Base-by-base conservation (phyloP, 2,888 invertebrate species). In the Mythimna vitellina region DNA sequence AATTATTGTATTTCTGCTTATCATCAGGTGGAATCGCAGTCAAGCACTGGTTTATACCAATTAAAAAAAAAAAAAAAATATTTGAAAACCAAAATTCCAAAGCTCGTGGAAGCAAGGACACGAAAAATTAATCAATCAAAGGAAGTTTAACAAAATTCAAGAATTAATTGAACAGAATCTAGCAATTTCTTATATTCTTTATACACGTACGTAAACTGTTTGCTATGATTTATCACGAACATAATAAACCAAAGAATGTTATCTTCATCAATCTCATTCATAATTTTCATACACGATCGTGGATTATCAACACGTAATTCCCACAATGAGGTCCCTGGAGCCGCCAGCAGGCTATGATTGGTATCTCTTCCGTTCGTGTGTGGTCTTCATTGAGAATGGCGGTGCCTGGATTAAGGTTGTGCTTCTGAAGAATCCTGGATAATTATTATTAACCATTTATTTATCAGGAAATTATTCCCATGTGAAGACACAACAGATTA, bases 341-440 rank as follows among this genome's bases (percentile, higher is more conserved):
- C 69, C 74, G 65, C 61, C 67, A 35, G 29, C 62, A 51, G 42
- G 70, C 72, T 63, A 25, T 70, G 85, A 85, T 85, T 73, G 65
- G 65, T 85, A 86, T 86, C 86, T 80, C 82, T 82, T 86, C 86
- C 86, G 86, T 66, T 80, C 58, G 73, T 79, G 86, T 86, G 86
- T 85, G 86, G 86, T 86, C 86, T 79, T 81, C 76, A 79, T 74
- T 78, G 64, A 64, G 68, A 70, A 78, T 74, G 72, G 70, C 49
- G 65, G 49, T 63, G 25, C 56, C n/a, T 35, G 72, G 57, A 68
- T 62, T 70, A 77, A 70, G 84, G 82, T 75, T 80, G 81, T 56
- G 72, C 72, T 60, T 65, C 42, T 2, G 2, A 14, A 38, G 2
- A 56, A 56, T 54, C 20, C 20, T 38, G 35, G 9, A 38, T 32